Evolutionary conservation across 2,888 invertebrate species (phyloP), one percentile per base, ranked within the genome.

Genomic region (Oxystoma pomonae): DNA sequence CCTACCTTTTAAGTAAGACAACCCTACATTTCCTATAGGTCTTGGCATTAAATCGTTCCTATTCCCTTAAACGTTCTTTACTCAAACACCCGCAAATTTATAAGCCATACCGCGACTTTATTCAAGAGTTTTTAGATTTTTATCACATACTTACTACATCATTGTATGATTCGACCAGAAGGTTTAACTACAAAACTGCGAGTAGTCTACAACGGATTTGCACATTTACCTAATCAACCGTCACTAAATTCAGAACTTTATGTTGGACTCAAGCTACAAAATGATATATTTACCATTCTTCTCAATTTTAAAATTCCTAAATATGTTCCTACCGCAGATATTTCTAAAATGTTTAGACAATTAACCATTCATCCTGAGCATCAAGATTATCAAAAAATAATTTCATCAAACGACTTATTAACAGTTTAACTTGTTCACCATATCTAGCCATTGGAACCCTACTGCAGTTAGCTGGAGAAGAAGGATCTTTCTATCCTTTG

Each of bases 51-150:
- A 50, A 50, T n/a, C 50, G 50, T 12, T 50, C n/a, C n/a, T 50
- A 50, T n/a, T 50, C n/a, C 50, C 50, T 50, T n/a, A n/a, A 50
- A 50, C 50, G 50, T 50, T 50, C n/a, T 50, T n/a, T 50, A 50
- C 9, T 50, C 50, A 50, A 50, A 12, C 50, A 50, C 50, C 50
- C 50, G n/a, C 9, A 50, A 50, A 50, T 50, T 9, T 50, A 12
- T 50, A n/a, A 50, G 9, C 50, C 9, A 50, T 50, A 50, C n/a
- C 9, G 50, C 9, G 50, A 50, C n/a, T 50, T 50, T 50, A n/a
- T 50, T 50, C 12, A n/a, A 50, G 50, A 50, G n/a, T 50, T 12
- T 12, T 50, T 50, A 50, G n/a, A 50, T n/a, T n/a, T 50, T 50
- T 9, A 50, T 50, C 50, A 50, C n/a, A 50, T 50, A 50, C 50